Percentiles rank a stretch among this genome's conserved stretches.
These are phyloP conservation scores for Fragum sueziense DNA, from an alignment of 2,888 invertebrate genomes.

Conservation along the genomic window DNA sequence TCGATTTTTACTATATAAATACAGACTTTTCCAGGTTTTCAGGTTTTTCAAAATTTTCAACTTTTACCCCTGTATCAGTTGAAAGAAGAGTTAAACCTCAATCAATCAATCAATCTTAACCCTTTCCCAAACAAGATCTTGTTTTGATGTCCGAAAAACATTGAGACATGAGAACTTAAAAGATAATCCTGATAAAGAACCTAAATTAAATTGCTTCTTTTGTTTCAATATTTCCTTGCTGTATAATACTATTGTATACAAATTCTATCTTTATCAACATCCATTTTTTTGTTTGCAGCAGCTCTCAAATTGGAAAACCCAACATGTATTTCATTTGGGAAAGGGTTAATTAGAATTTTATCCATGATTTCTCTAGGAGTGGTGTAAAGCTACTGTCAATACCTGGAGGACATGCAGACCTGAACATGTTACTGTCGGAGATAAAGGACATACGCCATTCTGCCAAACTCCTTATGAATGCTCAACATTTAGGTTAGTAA, in stretches of 20 bases:
- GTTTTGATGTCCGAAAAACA: too few species aligned
- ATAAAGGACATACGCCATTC: conserved; percentile 83
- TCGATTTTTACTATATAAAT: too few species aligned
- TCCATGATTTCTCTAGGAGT: conserved; percentile 78
- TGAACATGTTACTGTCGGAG: conserved; percentile 84
- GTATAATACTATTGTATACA: not conserved
- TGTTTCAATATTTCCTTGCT: not conserved
- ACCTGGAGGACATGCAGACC: conserved; percentile 83
- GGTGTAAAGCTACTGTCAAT: conserved; percentile 83
- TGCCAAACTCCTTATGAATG: conserved; percentile 82
- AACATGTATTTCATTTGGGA: not conserved
- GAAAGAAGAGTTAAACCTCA: too few species aligned
- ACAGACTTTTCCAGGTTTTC: too few species aligned
- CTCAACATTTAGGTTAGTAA: conserved; percentile 67
- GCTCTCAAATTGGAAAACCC: not conserved
- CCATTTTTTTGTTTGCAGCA: not conserved
- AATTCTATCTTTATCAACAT: not conserved
- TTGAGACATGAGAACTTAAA: too few species aligned
- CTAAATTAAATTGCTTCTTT: not conserved
- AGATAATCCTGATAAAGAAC: too few species aligned
- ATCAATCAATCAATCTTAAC: too few species aligned
- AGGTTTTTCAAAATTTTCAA: too few species aligned
- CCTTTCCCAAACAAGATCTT: too few species aligned
- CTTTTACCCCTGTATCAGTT: too few species aligned
- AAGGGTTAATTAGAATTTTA: not conserved